Evolutionary conservation across 2,888 invertebrate species (phyloP).

Genomic region (Drosophila nigricruria): DNA sequence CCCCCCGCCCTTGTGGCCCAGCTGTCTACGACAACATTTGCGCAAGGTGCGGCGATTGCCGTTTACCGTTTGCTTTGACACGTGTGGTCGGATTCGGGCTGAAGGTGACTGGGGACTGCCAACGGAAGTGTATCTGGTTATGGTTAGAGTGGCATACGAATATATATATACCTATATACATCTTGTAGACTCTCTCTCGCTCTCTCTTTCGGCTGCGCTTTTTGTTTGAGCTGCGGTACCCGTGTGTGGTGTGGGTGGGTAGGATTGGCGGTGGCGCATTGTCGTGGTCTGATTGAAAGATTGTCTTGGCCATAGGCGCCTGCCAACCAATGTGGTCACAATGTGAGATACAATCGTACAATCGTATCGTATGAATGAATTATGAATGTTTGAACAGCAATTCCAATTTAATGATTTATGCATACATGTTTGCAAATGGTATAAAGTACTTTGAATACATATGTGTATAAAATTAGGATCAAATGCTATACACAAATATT

Average conservation of each 20-base stretch:
- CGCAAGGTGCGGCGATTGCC: conserved; percentile 70
- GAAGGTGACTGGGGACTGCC: conserved; percentile 42
- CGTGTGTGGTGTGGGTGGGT: conserved; percentile 21
- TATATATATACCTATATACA: conserved; percentile 8
- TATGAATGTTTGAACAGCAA: conserved; percentile 42
- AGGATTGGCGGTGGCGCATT: conserved; percentile 28
- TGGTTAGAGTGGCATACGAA: conserved; percentile 10
- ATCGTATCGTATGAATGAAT: conserved; percentile 15
- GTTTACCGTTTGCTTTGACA: conserved; percentile 72
- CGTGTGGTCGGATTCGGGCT: conserved; percentile 52
- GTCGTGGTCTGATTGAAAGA: conserved; percentile 64
- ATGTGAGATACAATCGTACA: conserved; percentile 7
- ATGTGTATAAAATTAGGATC: conserved; percentile 1
- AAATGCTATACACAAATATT: conserved; percentile 10
- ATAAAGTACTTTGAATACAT: conserved; percentile 3
- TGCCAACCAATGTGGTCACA: conserved; percentile 30
- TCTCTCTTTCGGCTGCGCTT: conserved; percentile 47
- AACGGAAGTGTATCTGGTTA: conserved; percentile 46
- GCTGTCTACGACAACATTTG: conserved; percentile 61
- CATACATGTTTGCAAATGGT: conserved; percentile 5
- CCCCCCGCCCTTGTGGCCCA: not conserved
- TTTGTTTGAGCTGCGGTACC: conserved; percentile 68
- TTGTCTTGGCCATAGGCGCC: conserved; percentile 40
- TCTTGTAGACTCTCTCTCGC: conserved; percentile 14
- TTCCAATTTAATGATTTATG: conserved; percentile 42